These are phyloP conservation scores for Amphipyra tragopoginis DNA, from an alignment of 2,888 invertebrate species.

Conservation along the genomic window DNA sequence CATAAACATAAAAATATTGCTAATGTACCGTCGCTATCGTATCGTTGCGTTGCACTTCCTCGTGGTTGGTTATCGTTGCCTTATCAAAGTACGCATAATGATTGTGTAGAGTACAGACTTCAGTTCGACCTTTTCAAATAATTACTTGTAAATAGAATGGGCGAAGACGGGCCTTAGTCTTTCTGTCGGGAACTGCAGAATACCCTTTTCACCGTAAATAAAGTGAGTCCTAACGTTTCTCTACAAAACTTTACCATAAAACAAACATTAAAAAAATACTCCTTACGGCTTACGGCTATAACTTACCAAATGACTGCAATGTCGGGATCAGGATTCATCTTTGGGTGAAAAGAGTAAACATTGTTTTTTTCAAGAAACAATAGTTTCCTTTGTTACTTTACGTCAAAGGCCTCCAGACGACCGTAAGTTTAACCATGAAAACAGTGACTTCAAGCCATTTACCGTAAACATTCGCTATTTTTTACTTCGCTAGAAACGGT, in stretches of 20 bases:
- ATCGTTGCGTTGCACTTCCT: constrained; percentile 73
- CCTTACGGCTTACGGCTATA: too few relatives aligned
- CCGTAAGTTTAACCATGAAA: constrained; percentile 12
- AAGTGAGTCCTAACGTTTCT: too few relatives aligned
- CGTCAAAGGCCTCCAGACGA: constrained; percentile 4
- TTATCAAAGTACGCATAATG: constrained; percentile 76
- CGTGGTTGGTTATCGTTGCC: constrained; percentile 75
- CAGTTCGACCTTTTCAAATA: constrained; percentile 54
- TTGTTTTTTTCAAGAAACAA: too few relatives aligned
- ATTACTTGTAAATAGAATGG: constrained; percentile 42
- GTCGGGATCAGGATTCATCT: too few relatives aligned
- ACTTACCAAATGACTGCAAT: too few relatives aligned
- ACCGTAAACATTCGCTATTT: background rate
- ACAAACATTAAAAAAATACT: too few relatives aligned
- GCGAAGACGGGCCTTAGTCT: constrained; percentile 13
- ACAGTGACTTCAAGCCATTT: background rate
- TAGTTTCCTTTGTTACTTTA: constrained; percentile 1
- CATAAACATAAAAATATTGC: constrained; percentile 51
- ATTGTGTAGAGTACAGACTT: constrained; percentile 65
- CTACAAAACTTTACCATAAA: too few relatives aligned
- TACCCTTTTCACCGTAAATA: too few relatives aligned
- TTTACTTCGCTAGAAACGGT: constrained; percentile 5
- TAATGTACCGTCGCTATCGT: constrained; percentile 62
- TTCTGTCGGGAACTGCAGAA: too few relatives aligned
- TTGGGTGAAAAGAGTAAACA: too few relatives aligned